A percentile compares a stretch with the other conserved stretches of the same genome.
Conservation (phyloP, 2,888 invertebrate species). For the Oxycera nigricornis region DNA sequence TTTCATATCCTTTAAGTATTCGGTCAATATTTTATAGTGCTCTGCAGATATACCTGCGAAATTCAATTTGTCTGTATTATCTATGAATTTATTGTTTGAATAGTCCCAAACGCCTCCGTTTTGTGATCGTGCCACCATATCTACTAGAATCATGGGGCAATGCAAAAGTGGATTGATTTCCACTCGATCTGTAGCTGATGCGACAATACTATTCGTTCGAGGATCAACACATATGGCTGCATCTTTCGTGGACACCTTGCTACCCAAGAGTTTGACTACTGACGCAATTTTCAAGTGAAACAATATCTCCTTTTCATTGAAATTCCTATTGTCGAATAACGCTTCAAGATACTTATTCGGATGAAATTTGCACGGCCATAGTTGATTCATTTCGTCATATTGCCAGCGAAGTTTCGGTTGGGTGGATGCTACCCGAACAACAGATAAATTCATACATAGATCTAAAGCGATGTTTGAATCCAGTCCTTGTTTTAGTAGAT, state of each 20-base stretch:
- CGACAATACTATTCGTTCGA: constrained; percentile 67
- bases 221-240: constrained; percentile 81
- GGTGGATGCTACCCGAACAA: constrained; percentile 67
- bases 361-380: constrained; percentile 89
- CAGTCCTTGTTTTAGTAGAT: constrained; percentile 17
- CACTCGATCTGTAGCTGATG: constrained; percentile 69
- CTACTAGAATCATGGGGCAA: constrained; percentile 83
- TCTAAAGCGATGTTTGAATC: constrained; percentile 26
- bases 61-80: constrained; percentile 54
- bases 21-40: constrained; percentile 58
- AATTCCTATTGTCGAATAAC: constrained; percentile 69
- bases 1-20: constrained; percentile 57
- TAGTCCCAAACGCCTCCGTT: constrained; percentile 75
- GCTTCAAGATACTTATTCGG: constrained; percentile 77
- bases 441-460: constrained; percentile 47
- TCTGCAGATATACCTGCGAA: constrained; percentile 62
- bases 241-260: constrained; percentile 54
- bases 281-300: constrained; percentile 69
- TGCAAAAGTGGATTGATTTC: constrained; percentile 79
- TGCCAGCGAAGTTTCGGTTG: constrained; percentile 73
- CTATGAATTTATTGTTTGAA: constrained; percentile 45
- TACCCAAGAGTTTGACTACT: constrained; percentile 57
- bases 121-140: constrained; percentile 83
- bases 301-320: constrained; percentile 64
- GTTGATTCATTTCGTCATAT: constrained; percentile 66